phyloP scores from a whole-genome alignment of 2,888 invertebrate genomes.

The Eristalis tenax region DNA sequence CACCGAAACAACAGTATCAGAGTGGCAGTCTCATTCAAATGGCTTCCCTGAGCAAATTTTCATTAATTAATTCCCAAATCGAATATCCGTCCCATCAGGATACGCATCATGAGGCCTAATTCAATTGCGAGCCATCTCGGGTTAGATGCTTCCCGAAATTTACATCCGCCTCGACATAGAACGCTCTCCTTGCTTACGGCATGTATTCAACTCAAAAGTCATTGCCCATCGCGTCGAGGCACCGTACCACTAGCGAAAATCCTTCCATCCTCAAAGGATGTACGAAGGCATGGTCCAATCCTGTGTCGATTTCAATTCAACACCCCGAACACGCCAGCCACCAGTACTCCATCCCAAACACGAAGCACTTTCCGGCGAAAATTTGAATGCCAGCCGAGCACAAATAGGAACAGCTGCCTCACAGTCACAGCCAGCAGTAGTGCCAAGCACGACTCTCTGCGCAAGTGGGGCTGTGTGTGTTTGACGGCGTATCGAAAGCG shows the following conservation, averaged over 20 bases:
- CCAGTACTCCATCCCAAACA: conserved; percentile 11
- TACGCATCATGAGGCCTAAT: conserved; percentile 33
- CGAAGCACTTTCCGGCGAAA: conserved; percentile 45
- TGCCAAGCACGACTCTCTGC: background rate
- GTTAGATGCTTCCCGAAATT: conserved; percentile 2
- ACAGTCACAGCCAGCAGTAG: conserved; percentile 22
- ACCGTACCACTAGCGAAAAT: conserved; percentile 18
- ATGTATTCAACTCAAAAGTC: background rate
- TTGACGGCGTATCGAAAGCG: background rate
- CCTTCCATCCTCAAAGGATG: conserved; percentile 19
- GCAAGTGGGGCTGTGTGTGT: background rate
- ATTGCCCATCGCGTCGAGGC: background rate
- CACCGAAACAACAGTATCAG: background rate
- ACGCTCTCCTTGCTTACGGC: background rate
- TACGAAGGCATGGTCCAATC: conserved; percentile 1
- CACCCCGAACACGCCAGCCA: background rate
- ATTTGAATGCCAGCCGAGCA: conserved; percentile 29
- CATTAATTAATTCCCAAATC: conserved; percentile 34
- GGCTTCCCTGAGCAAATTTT: conserved; percentile 11
- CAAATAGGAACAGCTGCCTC: background rate
- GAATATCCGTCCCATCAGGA: conserved; percentile 28
- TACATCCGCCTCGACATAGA: background rate
- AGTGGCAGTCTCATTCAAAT: background rate
- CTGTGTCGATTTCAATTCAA: conserved; percentile 37
- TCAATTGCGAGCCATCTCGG: conserved; percentile 23